Percentiles rank a stretch among this genome's conserved stretches.
These are phyloP conservation scores for Falco cherrug DNA, from an alignment of 2,797 vertebrate genomes.

Conservation along the genomic window DNA sequence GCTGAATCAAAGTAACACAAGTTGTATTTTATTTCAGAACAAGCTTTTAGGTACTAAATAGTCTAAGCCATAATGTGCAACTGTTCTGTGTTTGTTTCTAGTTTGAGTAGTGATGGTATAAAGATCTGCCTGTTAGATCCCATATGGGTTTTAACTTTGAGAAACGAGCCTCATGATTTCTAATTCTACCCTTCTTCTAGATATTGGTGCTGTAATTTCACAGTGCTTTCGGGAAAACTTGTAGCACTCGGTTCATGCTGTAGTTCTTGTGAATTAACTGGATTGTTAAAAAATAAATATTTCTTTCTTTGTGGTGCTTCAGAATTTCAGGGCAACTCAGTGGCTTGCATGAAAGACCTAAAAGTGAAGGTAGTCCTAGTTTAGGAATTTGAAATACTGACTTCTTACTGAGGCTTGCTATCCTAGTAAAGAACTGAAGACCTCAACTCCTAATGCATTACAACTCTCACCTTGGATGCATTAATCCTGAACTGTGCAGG, in stretches of 20 bases:
- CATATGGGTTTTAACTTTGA: not conserved
- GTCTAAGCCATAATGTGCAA: not conserved
- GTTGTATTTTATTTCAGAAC: not conserved
- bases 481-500: rapidly evolving
- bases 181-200: not conserved
- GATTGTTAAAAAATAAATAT: not conserved
- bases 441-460: not conserved
- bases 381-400: not conserved
- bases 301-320: not conserved
- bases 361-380: not conserved
- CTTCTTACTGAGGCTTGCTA: not conserved
- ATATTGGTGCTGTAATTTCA: not conserved
- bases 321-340: not conserved
- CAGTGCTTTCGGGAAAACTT: not conserved
- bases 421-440: not conserved
- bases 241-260: not conserved
- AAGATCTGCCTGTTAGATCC: not conserved
- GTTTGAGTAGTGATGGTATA: not conserved
- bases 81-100: not conserved
- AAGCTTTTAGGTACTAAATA: not conserved
- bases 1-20: not conserved
- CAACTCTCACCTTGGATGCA: rapidly evolving
- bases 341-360: not conserved
- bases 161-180: not conserved
- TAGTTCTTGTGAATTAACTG: not conserved